phyloP scores from a whole-genome alignment of 2,113 vertebrate species.

The Murina feae region DNA sequence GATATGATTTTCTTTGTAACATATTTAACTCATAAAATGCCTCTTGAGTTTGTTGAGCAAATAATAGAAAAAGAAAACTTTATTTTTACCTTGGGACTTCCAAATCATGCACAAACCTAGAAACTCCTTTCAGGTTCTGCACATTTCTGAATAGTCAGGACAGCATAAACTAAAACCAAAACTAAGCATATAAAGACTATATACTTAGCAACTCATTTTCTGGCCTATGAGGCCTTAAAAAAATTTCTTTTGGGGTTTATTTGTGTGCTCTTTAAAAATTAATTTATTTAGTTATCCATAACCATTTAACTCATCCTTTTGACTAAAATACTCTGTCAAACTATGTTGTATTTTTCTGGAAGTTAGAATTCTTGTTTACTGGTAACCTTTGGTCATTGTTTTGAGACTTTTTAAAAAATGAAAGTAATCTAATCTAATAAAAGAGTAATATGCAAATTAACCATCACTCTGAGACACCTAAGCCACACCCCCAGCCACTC shows the following conservation, averaged over 20 bases:
- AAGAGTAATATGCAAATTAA: too few relatives aligned
- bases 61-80: conserved; percentile 75
- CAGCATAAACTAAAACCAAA: conserved; percentile 54
- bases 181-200: conserved; percentile 51
- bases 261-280: background rate
- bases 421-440: too few relatives aligned
- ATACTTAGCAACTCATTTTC: background rate
- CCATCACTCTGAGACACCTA: too few relatives aligned
- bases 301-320: conserved; percentile 14
- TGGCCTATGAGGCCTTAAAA: conserved; percentile 63
- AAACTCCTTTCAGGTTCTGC: conserved; percentile 75
- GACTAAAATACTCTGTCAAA: conserved; percentile 8
- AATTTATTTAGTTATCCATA: background rate
- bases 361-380: conserved; percentile 1
- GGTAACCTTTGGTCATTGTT: background rate
- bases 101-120: conserved; percentile 72
- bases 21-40: conserved; percentile 60
- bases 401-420: conserved; percentile 22
- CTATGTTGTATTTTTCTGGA: background rate
- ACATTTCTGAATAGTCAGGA: conserved; percentile 69
- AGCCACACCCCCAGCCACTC: too few relatives aligned
- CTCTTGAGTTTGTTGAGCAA: conserved; percentile 66
- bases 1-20: conserved; percentile 61
- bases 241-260: conserved; percentile 5
- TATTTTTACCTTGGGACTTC: conserved; percentile 72